Base-by-base conservation (phyloP, 2,797 vertebrate genomes). In the Fratercula arctica region DNA sequence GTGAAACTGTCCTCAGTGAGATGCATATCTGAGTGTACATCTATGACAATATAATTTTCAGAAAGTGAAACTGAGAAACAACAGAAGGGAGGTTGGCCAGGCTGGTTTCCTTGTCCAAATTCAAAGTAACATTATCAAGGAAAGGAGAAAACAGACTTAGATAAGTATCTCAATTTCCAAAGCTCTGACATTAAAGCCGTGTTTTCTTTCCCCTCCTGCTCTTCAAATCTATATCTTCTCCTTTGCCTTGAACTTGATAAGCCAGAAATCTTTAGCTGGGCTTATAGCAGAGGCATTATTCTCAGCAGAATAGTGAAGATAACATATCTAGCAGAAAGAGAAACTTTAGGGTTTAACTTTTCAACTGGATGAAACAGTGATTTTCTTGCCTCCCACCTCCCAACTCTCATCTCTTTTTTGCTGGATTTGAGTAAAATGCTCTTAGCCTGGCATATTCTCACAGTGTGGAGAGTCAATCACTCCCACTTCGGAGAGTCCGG, bases 111-210 rank as follows among this genome's bases (percentile, higher is more conserved):
- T 56, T 87, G 72, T 83, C 84, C 87, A 67, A 87, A 96, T 90
- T 83, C 94, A 94, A 87, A 91, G 81, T 20, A 90, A 95, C 45
- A 15, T 35, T 87, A 96, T 94, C 89, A 95, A 92, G 81, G 59
- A 60, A 89, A 73, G 64, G 64, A 95, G 72, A 95, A 88, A 60
- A 69, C 85, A 93, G 76, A 28, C 86, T 87, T 43, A 31, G 96
- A 96, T 97, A 95, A 94, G 69, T 15, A 96, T 96, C 95, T 94
- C 78, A 45, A 48, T 79, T 93, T 95, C 60, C 87, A 95, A 87
- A 94, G 75, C 90, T 89, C 85, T 94, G 90, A 83, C 92, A 91
- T 95, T 96, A 92, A 91, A 95, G 76, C 76, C 0, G 3, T 85
- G 90, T 94, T 96, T 97, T 96, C 87, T 93, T 93, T 91, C 79